Evolutionary conservation across 2,888 invertebrate species (phyloP), one percentile per base, ranked within the genome.

Genomic region (Caenorhabditis afra): DNA sequence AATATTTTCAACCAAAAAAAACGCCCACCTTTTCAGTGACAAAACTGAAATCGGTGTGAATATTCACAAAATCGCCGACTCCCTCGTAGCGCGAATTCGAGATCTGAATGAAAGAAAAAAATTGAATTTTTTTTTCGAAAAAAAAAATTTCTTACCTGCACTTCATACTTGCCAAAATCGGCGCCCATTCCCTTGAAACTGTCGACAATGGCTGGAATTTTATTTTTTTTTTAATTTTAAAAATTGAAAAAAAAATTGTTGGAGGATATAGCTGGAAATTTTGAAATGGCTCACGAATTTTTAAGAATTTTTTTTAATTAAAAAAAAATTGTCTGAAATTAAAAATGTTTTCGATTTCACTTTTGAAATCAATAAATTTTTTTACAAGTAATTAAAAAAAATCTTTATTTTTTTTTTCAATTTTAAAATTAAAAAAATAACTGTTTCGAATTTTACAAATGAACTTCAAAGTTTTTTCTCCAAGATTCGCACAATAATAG

Each of bases 31-130:
- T 83, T 39, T 83, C 83, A 23, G 83, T 83, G 22, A 80, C 77
- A 59, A 81, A 81, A 11, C 68, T 62, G 39, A 81, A 83, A n/a
- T 81, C 81, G 18, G 83, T 80, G 29, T 78, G 74, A 18, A 83
- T 62, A 20, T 77, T 80, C n/a, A 83, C 61, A 58, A 71, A 83
- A 37, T 83, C 73, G 1, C 83, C 81, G n/a, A 81, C 83, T 1
- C 83, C 83, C 61, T 83, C 81, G 50, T 81, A 83, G 10, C 67
- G 64, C 7, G 76, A 58, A 64, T 83, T 83, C 3, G 62, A 73
- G 55, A 83, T 70, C 74, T 80, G 47, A n/a, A n/a, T n/a, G n/a
- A n/a, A n/a, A n/a, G 41, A 65, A 39, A 39, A 1, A 45, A 7
- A 39, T 41, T 37, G 37, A 37, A 37, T 11, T 8, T 37, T 8